Conservation (phyloP, 2,888 invertebrate species). For the Rotaria macrura region DNA sequence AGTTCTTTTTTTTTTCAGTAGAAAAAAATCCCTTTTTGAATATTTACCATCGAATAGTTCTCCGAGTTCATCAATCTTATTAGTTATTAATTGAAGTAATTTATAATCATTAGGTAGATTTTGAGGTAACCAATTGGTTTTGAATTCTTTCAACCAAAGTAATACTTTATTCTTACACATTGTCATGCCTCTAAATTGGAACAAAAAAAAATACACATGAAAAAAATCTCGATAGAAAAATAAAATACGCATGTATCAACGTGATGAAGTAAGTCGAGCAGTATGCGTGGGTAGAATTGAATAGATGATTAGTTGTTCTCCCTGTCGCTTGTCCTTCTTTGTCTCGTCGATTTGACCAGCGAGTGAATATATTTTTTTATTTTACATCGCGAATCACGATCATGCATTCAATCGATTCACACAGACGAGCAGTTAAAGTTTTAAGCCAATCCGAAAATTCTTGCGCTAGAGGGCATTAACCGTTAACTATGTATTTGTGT, state of each 20-base stretch:
- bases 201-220: background rate
- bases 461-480: background rate
- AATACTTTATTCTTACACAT: background rate
- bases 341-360: background rate
- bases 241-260: background rate
- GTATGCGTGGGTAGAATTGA: too few species aligned
- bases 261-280: background rate
- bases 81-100: background rate
- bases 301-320: background rate
- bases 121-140: background rate
- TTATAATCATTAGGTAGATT: background rate
- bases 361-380: background rate
- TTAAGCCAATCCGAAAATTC: background rate
- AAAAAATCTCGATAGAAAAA: background rate
- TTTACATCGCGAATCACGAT: background rate
- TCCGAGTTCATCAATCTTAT: background rate
- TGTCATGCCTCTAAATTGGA: background rate
- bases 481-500: background rate
- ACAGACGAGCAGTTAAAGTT: background rate
- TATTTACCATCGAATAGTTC: background rate
- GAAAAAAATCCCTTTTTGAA: background rate
- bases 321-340: background rate
- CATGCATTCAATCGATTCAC: background rate
- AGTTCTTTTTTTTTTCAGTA: background rate
- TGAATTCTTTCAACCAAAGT: background rate